phyloP scores from a whole-genome alignment of 2,113 vertebrate genomes.

The Polypterus bichir region DNA sequence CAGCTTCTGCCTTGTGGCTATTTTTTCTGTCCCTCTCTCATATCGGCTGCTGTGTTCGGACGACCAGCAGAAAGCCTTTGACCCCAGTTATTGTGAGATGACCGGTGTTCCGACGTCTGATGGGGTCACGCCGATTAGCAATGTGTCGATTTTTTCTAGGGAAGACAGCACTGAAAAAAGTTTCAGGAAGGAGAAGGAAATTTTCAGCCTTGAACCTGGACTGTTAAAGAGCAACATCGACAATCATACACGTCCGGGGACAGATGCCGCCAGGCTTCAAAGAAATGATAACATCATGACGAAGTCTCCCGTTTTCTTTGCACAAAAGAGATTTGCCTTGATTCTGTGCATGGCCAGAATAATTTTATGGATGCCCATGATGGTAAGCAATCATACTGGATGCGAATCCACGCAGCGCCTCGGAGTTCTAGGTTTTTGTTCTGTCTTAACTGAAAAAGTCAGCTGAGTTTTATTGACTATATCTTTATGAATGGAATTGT shows the following conservation, averaged over 20 bases:
- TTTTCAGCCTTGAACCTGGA: constrained; percentile 4
- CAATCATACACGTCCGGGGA: constrained; percentile 23
- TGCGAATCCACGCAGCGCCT: no score
- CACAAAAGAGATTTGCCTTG: constrained; percentile 87
- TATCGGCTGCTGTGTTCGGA: constrained; percentile 75
- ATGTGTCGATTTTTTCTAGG: constrained; percentile 38
- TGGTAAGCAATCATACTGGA: constrained; percentile 58
- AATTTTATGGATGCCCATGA: constrained; percentile 87
- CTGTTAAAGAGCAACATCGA: constrained; percentile 31
- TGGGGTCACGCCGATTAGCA: constrained; percentile 40
- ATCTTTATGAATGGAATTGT: no score
- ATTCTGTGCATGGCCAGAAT: constrained; percentile 73
- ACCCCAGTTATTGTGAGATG: constrained; percentile 44
- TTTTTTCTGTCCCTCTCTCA: constrained; percentile 64
- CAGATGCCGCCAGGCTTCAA: constrained; percentile 16
- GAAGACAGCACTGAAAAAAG: constrained; percentile 46
- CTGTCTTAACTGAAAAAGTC: no score
- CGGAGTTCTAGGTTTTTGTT: no score
- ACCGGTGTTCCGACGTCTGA: constrained; percentile 35
- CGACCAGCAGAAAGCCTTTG: constrained; percentile 48
- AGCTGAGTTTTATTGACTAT: no score
- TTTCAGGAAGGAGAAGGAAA: constrained; percentile 35
- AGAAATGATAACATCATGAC: constrained; percentile 22
- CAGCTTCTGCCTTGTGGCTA: constrained; percentile 57
- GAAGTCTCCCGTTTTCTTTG: constrained; percentile 52